These are phyloP conservation scores for Odontothrips loti DNA, from an alignment of 2,888 invertebrate genomes.

Conservation along the genomic window DNA sequence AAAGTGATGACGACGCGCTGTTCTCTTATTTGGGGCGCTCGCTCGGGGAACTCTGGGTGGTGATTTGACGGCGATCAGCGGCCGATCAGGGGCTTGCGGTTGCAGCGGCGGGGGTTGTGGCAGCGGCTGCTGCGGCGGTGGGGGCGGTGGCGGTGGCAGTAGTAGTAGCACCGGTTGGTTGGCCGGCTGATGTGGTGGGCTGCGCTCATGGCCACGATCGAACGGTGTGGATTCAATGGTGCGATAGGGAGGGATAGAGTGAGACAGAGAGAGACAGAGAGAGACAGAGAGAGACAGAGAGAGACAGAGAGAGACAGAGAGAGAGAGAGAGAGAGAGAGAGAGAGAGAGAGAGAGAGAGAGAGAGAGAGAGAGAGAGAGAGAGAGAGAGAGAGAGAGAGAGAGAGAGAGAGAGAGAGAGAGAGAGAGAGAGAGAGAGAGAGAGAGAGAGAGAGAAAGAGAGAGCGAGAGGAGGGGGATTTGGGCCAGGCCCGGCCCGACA, in stretches of 20 bases:
- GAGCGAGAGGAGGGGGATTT: no score
- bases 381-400: no score
- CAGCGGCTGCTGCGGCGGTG: background rate
- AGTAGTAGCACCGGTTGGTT: background rate
- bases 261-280: constrained; percentile 28
- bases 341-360: constrained; percentile 25
- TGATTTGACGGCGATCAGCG: no score
- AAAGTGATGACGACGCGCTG: background rate
- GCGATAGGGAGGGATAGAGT: constrained; percentile 2
- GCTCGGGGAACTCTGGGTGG: no score
- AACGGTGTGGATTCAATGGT: background rate
- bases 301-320: constrained; percentile 20
- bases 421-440: background rate
- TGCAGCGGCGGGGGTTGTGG: background rate
- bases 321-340: constrained; percentile 30
- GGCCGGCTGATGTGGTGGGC: background rate
- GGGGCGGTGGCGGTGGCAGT: background rate
- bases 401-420: background rate
- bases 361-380: background rate
- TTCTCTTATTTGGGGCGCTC: background rate
- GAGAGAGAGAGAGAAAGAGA: no score
- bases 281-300: constrained; percentile 1
- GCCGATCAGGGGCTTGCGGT: background rate
- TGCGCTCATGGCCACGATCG: background rate
- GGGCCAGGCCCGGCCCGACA: no score